Evolutionary conservation across 2,888 invertebrate species (phyloP).

Genomic region (Oscheius myriophilus): DNA sequence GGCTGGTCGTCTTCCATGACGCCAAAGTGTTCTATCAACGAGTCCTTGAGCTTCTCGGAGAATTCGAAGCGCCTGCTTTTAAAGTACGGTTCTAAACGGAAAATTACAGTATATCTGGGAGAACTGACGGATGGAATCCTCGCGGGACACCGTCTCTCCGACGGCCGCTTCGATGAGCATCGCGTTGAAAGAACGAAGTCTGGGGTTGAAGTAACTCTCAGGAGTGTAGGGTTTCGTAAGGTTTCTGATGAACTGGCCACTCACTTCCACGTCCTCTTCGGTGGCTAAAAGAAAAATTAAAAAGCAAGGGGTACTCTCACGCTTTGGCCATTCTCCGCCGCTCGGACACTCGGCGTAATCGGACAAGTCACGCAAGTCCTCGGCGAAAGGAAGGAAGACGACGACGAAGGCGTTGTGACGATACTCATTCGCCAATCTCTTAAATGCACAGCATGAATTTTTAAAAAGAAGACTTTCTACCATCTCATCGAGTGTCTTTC

Average conservation of each 20-base stretch:
- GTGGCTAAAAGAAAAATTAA: conserved; percentile 1
- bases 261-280: background rate
- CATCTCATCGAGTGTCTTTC: background rate
- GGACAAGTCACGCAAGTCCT: conserved; percentile 22
- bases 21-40: conserved; percentile 13
- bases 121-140: conserved; percentile 18
- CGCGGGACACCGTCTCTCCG: conserved; percentile 4
- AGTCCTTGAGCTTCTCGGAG: conserved; percentile 4
- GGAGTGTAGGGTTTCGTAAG: conserved; percentile 24
- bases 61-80: conserved; percentile 6
- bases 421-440: conserved; percentile 20
- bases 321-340: conserved; percentile 7
- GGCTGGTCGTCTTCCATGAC: background rate
- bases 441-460: background rate
- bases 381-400: conserved; percentile 26
- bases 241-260: conserved; percentile 8
- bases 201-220: conserved; percentile 26
- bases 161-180: conserved; percentile 31
- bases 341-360: conserved; percentile 12
- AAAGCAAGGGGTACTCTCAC: background rate
- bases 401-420: conserved; percentile 24
- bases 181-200: conserved; percentile 28
- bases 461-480: conserved; percentile 6
- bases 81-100: conserved; percentile 21
- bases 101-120: too few species aligned